phyloP scores from a whole-genome alignment of 2,797 vertebrate species.

The Danio albolineatus region DNA sequence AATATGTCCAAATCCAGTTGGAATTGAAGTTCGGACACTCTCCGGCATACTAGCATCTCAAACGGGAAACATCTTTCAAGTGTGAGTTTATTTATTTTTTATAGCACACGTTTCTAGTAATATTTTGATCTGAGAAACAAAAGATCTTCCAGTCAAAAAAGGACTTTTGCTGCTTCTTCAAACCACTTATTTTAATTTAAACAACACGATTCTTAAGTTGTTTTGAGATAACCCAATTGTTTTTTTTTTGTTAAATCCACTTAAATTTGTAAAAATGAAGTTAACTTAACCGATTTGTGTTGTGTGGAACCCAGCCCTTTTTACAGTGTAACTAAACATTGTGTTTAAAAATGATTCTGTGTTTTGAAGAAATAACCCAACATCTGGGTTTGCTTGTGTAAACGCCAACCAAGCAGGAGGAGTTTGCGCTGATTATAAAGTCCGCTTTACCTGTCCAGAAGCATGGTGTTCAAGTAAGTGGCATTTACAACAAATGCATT shows the following conservation, averaged over 20 bases:
- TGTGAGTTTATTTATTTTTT: conserved; percentile 38
- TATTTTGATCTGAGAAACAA: not conserved
- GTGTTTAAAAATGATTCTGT: not conserved
- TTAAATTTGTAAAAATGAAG: too few species aligned
- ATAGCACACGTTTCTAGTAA: not conserved
- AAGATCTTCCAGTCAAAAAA: not conserved
- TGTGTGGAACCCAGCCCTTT: not conserved
- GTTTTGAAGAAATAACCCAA: conserved; percentile 45
- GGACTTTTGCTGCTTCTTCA: too few species aligned
- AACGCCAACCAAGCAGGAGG: conserved; percentile 61
- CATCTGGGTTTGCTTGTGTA: conserved; percentile 62
- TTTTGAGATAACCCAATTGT: too few species aligned
- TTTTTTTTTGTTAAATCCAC: too few species aligned
- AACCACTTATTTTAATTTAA: too few species aligned
- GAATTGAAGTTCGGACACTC: conserved; percentile 66
- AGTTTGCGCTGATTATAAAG: conserved; percentile 62
- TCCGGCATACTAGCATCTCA: conserved; percentile 57
- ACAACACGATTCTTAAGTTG: too few species aligned
- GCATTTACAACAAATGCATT: not conserved
- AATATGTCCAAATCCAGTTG: conserved; percentile 64
- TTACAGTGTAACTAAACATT: not conserved
- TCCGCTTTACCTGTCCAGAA: conserved; percentile 66
- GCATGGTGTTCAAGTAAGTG: conserved; percentile 65
- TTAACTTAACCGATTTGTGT: too few species aligned
- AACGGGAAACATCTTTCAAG: conserved; percentile 60